A percentile compares a stretch with the other conserved stretches of the same genome.
These are phyloP conservation scores for Conomelus anceps DNA, from an alignment of 2,888 invertebrate genomes.

Conservation along the genomic window DNA sequence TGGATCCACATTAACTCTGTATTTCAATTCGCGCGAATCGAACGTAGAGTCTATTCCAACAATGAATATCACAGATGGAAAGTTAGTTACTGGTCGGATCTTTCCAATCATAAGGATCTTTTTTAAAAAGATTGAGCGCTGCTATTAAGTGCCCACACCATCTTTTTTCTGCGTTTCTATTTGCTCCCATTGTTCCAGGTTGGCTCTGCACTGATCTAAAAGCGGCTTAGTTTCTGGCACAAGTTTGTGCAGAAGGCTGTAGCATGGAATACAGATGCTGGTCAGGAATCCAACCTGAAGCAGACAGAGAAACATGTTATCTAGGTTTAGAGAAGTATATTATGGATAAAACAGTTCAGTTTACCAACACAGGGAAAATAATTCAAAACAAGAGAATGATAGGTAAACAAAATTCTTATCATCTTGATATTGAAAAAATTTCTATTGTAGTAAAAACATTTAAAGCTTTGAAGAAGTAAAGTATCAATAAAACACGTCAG, in stretches of 20 bases:
- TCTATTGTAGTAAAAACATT: too few species aligned
- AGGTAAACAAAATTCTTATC: too few species aligned
- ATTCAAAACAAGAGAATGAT: too few species aligned
- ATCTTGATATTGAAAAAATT: too few species aligned
- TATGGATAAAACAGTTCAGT: too few species aligned
- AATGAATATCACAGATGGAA: background rate
- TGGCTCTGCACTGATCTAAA: conserved; percentile 57
- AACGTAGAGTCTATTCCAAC: background rate
- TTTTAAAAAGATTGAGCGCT: background rate
- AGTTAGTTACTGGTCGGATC: background rate
- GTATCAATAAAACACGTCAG: too few species aligned
- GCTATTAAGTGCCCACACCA: background rate
- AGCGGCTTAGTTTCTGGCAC: conserved; percentile 65
- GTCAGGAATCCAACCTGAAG: conserved; percentile 67
- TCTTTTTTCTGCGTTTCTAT: conserved; percentile 9
- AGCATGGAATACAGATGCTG: conserved; percentile 77
- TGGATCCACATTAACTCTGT: background rate
- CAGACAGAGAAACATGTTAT: background rate
- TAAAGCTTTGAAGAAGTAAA: too few species aligned
- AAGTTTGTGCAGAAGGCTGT: conserved; percentile 57
- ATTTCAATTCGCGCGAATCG: background rate
- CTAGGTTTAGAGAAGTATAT: too few species aligned
- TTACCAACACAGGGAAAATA: too few species aligned
- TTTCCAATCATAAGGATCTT: background rate
- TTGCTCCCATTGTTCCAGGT: conserved; percentile 52